Evolutionary conservation across 1,140 invertebrate genomes (phyloP).

Genomic region (Trypoxylus dichotomus): DNA sequence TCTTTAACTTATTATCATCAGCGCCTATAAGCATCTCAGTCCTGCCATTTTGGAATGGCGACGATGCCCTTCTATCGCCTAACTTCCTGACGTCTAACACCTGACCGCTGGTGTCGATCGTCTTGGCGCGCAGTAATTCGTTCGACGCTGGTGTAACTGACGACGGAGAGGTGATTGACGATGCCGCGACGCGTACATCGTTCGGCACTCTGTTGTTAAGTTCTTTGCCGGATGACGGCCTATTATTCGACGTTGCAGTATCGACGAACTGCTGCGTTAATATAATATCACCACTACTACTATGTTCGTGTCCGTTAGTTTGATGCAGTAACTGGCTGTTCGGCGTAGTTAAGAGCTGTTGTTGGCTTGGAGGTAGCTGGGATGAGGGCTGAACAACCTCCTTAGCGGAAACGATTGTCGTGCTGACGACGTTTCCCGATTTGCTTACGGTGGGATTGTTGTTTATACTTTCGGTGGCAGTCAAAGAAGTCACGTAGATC

Average conservation of each 20-base stretch:
- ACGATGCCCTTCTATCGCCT: slow-evolving; percentile 59
- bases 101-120: slow-evolving; percentile 35
- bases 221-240: slow-evolving; percentile 14
- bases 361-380: slow-evolving; percentile 50
- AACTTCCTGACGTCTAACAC: slow-evolving; percentile 44
- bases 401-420: slow-evolving; percentile 47
- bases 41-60: slow-evolving; percentile 70
- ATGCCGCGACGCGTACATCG: slow-evolving; percentile 38
- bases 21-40: slow-evolving; percentile 72
- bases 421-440: slow-evolving; percentile 42
- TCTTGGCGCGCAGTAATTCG: slow-evolving; percentile 1
- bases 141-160: not conserved
- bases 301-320: slow-evolving; percentile 39
- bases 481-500: slow-evolving; percentile 78
- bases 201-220: slow-evolving; percentile 42
- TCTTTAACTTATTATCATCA: slow-evolving; percentile 61
- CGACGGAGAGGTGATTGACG: not conserved
- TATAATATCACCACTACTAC: slow-evolving; percentile 34
- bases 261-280: slow-evolving; percentile 37
- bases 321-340: slow-evolving; percentile 39
- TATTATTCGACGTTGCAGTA: not conserved
- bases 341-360: slow-evolving; percentile 14
- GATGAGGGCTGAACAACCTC: slow-evolving; percentile 50
- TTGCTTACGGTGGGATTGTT: slow-evolving; percentile 52
- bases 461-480: slow-evolving; percentile 62